phyloP scores from a whole-genome alignment of 2,113 vertebrate species.

The Panthera leo region DNA sequence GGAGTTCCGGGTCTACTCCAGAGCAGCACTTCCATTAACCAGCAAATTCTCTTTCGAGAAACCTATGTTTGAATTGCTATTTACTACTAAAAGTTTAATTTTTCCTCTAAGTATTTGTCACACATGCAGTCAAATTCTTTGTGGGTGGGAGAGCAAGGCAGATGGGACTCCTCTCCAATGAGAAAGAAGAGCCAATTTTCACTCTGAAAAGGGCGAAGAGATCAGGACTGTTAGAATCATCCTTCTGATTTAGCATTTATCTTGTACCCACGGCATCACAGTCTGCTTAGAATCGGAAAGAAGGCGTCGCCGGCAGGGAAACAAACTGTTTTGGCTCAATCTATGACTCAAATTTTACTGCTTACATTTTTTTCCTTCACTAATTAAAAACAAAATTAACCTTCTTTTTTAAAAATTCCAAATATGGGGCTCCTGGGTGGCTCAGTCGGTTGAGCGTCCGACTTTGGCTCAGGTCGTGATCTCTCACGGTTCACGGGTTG shows the following conservation, averaged over 20 bases:
- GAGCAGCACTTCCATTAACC: not conserved
- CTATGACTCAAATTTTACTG: slow-evolving; percentile 28
- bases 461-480: no score
- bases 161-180: slow-evolving; percentile 51
- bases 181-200: not conserved
- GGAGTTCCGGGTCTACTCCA: not conserved
- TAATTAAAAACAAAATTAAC: slow-evolving; percentile 29
- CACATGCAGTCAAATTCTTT: slow-evolving; percentile 6
- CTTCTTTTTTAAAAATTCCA: not conserved
- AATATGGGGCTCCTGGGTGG: no score
- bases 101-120: slow-evolving; percentile 41
- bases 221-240: slow-evolving; percentile 29
- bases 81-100: slow-evolving; percentile 69
- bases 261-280: not conserved
- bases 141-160: slow-evolving; percentile 53
- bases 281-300: slow-evolving; percentile 9
- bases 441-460: no score
- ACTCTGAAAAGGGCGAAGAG: slow-evolving; percentile 37
- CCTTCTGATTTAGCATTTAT: slow-evolving; percentile 15
- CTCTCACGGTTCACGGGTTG: no score
- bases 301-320: not conserved
- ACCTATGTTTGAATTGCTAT: slow-evolving; percentile 65
- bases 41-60: slow-evolving; percentile 53
- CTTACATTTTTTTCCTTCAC: not conserved
- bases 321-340: slow-evolving; percentile 48